A percentile compares a stretch with the other conserved stretches of the same genome.
Conservation (phyloP, 1,140 invertebrate species). For the Platyscapa corneri region DNA sequence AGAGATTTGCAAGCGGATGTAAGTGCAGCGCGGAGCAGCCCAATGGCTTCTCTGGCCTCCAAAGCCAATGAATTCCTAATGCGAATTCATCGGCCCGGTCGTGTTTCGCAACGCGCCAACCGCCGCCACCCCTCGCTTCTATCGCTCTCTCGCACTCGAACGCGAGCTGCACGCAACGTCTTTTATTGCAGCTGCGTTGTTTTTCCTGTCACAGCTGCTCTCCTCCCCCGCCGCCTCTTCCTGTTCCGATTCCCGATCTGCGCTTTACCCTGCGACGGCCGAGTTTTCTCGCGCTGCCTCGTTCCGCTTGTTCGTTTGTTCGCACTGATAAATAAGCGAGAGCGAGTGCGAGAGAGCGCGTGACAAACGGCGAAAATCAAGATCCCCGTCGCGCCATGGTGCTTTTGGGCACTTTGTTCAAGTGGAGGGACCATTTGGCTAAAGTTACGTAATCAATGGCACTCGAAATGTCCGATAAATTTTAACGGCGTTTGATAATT, state of each 20-base stretch:
- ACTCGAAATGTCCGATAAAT: too few relatives aligned
- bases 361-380: too few relatives aligned
- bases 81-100: conserved; percentile 41
- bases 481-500: too few relatives aligned
- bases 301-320: too few relatives aligned
- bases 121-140: not conserved
- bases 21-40: not conserved
- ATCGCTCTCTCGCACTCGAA: not conserved
- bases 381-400: too few relatives aligned
- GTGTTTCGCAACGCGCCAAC: conserved; percentile 29
- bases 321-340: too few relatives aligned
- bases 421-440: too few relatives aligned
- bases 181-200: conserved; percentile 41
- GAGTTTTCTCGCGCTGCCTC: too few relatives aligned
- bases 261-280: not conserved
- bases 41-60: not conserved
- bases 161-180: not conserved
- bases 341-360: too few relatives aligned
- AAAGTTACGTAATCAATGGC: too few relatives aligned
- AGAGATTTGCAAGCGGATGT: not conserved
- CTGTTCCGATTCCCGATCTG: not conserved
- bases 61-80: conserved; percentile 52
- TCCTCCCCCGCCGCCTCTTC: not conserved
- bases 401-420: too few relatives aligned
- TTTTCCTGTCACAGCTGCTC: conserved; percentile 36